These are phyloP conservation scores for Drosophila subpulchrella DNA, from an alignment of 1,140 invertebrate genomes.

Conservation along the genomic window DNA sequence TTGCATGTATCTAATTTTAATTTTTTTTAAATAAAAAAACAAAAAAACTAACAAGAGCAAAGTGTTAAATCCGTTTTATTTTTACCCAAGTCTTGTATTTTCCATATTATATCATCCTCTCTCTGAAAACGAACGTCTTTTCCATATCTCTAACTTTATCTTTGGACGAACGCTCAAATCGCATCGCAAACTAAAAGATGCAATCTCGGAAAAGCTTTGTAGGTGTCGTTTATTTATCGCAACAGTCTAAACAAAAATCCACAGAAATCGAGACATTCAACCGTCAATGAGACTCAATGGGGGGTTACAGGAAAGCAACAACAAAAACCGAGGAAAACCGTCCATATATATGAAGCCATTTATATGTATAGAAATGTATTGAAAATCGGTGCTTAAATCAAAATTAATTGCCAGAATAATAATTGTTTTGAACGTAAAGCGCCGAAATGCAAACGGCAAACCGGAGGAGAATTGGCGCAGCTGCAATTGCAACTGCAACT, in stretches of 20 bases:
- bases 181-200: conserved; percentile 21
- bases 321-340: conserved; percentile 19
- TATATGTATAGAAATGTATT: conserved; percentile 62
- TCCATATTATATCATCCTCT: neutral
- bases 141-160: conserved; percentile 5
- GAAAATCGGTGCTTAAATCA: conserved; percentile 83
- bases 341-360: conserved; percentile 20
- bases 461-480: conserved; percentile 75
- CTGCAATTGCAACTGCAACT: conserved; percentile 64
- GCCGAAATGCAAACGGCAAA: conserved; percentile 69
- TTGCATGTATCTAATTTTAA: conserved; percentile 34
- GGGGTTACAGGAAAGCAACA: conserved; percentile 2
- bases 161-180: conserved; percentile 26
- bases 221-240: conserved; percentile 42
- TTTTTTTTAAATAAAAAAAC: conserved; percentile 18
- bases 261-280: conserved; percentile 39
- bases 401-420: conserved; percentile 84
- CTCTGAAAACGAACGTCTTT: too few relatives aligned
- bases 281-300: conserved; percentile 27
- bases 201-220: conserved; percentile 22
- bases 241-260: conserved; percentile 11
- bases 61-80: neutral
- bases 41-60: neutral
- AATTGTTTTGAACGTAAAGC: conserved; percentile 83
- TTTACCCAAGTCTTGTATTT: too few relatives aligned